Conservation (phyloP, 1,140 invertebrate genomes). For the Vanessa tameamea region DNA sequence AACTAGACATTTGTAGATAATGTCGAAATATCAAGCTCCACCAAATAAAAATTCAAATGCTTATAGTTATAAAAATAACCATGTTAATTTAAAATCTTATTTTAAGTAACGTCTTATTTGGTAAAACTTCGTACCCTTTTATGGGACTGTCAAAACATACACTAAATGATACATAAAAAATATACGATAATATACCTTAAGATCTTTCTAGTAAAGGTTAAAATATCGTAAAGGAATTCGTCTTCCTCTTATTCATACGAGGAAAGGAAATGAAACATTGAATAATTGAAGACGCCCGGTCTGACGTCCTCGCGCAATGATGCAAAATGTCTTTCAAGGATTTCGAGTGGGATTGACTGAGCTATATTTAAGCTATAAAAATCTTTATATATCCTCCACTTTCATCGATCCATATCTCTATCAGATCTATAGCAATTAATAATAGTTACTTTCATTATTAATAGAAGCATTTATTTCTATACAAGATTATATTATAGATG, state of each 20-base stretch:
- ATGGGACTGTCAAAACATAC: neutral
- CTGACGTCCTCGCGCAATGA: neutral
- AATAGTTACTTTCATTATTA: too few relatives aligned
- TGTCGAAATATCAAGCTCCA: too few relatives aligned
- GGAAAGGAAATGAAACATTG: conserved; percentile 37
- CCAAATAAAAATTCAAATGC: too few relatives aligned
- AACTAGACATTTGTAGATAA: too few relatives aligned
- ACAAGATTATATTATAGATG: too few relatives aligned
- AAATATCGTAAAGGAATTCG: conserved; percentile 2
- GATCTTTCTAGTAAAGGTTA: neutral
- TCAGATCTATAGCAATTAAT: too few relatives aligned
- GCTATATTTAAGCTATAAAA: neutral
- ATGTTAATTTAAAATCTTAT: too few relatives aligned
- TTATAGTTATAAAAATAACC: too few relatives aligned
- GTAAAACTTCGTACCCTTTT: too few relatives aligned
- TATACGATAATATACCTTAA: conserved; percentile 1
- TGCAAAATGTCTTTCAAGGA: conserved; percentile 11
- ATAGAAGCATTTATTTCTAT: too few relatives aligned
- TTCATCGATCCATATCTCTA: too few relatives aligned
- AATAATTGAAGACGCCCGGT: conserved; percentile 37
- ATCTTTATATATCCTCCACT: neutral
- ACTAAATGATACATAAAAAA: neutral
- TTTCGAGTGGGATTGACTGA: conserved; percentile 4
- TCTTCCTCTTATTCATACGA: conserved; percentile 21
- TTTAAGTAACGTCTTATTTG: too few relatives aligned